Conservation (phyloP, 1,140 invertebrate genomes). For the Platyura marginata region DNA sequence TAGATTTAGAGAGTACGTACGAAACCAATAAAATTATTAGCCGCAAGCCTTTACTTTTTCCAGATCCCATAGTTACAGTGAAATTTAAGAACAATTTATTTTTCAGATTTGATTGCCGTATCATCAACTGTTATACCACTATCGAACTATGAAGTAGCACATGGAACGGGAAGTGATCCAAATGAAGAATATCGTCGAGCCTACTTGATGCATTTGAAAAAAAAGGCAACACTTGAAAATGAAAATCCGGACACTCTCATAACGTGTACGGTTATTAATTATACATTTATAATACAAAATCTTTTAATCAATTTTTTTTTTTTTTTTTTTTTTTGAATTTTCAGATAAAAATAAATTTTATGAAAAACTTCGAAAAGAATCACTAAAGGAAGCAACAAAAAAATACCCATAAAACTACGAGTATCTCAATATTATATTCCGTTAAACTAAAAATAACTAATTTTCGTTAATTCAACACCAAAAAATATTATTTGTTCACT, state of each 20-base stretch:
- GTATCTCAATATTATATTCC: too few relatives aligned
- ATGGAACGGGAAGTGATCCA: conserved; percentile 16
- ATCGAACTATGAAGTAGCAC: conserved; percentile 34
- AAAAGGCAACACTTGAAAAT: conserved; percentile 13
- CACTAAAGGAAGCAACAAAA: conserved; percentile 7
- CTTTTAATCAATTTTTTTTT: background rate
- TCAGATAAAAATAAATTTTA: background rate
- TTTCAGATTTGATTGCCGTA: conserved; percentile 36
- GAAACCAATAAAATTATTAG: background rate
- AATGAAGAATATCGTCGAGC: conserved; percentile 19
- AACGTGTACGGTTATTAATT: conserved; percentile 6
- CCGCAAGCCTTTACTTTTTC: background rate
- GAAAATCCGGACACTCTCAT: conserved; percentile 9
- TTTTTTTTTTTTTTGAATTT: background rate
- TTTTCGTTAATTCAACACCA: too few relatives aligned
- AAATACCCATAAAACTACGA: background rate
- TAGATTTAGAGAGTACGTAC: background rate
- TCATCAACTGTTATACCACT: conserved; percentile 44
- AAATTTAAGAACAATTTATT: too few relatives aligned
- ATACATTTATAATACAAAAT: background rate
- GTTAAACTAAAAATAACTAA: too few relatives aligned
- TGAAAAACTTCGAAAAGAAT: conserved; percentile 1
- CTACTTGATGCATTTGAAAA: conserved; percentile 15
- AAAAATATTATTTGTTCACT: too few relatives aligned
- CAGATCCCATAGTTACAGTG: background rate